These are phyloP conservation scores for Apaloderma vittatum DNA, from an alignment of 2,113 vertebrate genomes.

Conservation along the genomic window DNA sequence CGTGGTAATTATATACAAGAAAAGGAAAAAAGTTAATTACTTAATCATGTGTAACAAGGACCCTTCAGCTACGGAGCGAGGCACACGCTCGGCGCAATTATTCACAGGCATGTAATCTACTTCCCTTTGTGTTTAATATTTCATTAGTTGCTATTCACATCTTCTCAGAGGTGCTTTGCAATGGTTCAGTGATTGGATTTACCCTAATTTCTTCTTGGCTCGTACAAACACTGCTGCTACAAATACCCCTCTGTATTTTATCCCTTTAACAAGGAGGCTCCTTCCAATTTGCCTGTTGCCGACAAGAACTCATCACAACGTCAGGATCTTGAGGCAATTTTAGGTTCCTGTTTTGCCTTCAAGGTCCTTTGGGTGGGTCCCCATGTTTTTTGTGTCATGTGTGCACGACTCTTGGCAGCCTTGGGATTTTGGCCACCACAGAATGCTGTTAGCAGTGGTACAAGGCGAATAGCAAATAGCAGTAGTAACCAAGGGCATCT, in stretches of 20 bases:
- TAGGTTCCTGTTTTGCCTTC: background rate
- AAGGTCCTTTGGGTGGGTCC: background rate
- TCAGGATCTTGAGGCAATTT: background rate
- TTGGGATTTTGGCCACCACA: background rate
- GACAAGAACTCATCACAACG: background rate
- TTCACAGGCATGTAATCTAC: slow-evolving; percentile 25
- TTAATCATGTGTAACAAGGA: slow-evolving; percentile 7
- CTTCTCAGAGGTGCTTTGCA: slow-evolving; percentile 13
- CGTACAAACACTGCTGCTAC: rapidly evolving
- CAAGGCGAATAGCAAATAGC: background rate
- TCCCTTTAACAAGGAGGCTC: background rate
- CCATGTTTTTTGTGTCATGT: background rate
- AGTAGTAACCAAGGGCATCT: background rate
- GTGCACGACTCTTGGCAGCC: background rate
- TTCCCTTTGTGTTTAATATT: background rate
- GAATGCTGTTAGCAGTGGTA: background rate
- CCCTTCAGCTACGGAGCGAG: background rate
- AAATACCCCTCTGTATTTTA: background rate
- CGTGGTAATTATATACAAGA: background rate
- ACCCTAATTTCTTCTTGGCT: background rate
- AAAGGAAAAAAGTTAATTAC: background rate
- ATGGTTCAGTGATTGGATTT: slow-evolving; percentile 13
- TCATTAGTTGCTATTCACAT: slow-evolving; percentile 5
- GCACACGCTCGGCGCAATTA: rapidly evolving
- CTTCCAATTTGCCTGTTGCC: background rate